phyloP scores from a whole-genome alignment of 2,113 vertebrate species.

The Cacatua alba region DNA sequence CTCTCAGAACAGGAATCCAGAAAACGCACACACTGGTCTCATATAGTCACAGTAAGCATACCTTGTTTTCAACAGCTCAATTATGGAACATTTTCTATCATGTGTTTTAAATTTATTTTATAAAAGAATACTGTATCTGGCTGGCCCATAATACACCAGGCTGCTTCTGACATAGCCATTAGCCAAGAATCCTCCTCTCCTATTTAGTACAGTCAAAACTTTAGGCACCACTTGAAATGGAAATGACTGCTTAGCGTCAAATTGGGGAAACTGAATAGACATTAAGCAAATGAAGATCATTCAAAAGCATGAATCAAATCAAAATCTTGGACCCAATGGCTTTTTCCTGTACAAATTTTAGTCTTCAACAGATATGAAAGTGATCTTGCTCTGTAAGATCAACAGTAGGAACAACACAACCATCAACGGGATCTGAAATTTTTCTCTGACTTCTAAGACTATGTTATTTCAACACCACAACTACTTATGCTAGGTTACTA shows the following conservation, averaged over 20 bases:
- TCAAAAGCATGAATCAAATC: background rate
- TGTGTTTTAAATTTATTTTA: background rate
- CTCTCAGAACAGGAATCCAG: background rate
- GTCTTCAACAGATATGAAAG: background rate
- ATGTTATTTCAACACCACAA: background rate
- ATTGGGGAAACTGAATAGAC: background rate
- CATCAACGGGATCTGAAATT: background rate
- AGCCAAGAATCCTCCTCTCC: background rate
- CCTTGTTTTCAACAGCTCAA: background rate
- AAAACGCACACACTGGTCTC: background rate
- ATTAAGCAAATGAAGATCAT: background rate
- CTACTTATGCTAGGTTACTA: background rate
- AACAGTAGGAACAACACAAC: background rate
- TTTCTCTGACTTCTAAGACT: background rate
- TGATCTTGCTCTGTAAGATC: background rate
- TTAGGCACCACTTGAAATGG: background rate
- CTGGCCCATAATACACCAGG: background rate
- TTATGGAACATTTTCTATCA: background rate
- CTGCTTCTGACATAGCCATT: background rate
- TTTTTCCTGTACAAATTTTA: background rate
- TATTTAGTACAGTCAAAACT: background rate
- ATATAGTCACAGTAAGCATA: background rate
- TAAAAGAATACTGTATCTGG: background rate
- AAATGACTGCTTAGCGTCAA: background rate
- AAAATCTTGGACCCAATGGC: background rate